These are phyloP conservation scores for Trissolcus basalis DNA, from an alignment of 1,140 invertebrate species.

Conservation along the genomic window DNA sequence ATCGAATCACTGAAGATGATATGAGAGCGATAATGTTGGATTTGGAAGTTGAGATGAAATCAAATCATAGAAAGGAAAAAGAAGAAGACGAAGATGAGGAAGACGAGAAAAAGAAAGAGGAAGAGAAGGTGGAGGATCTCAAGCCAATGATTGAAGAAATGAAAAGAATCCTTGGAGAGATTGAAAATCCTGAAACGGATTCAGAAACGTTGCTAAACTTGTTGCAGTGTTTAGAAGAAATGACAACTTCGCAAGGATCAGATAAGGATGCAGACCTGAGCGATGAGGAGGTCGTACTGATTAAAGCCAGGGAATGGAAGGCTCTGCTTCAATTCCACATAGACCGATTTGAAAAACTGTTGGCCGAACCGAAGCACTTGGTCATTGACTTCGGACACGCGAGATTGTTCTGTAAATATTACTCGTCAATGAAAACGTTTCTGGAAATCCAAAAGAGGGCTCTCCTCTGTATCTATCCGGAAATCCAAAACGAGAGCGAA, in stretches of 20 bases:
- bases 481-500: slow-evolving; percentile 66
- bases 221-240: slow-evolving; percentile 31
- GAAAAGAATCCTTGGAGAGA: too few relatives aligned
- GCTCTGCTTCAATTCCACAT: slow-evolving; percentile 66
- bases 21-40: slow-evolving; percentile 1
- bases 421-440: slow-evolving; percentile 59
- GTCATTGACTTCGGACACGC: slow-evolving; percentile 49
- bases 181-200: slow-evolving; percentile 4
- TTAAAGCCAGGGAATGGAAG: slow-evolving; percentile 64
- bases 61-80: neutral
- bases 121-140: slow-evolving; percentile 62
- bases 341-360: slow-evolving; percentile 47
- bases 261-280: neutral
- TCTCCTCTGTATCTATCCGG: slow-evolving; percentile 66
- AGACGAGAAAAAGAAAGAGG: neutral
- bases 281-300: slow-evolving; percentile 35
- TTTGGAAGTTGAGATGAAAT: slow-evolving; percentile 7
- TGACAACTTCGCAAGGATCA: slow-evolving; percentile 2
- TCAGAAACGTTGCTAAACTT: slow-evolving; percentile 10
- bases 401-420: slow-evolving; percentile 59
- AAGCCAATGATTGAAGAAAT: neutral
- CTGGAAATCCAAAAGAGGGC: slow-evolving; percentile 67
- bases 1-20: slow-evolving; percentile 11
- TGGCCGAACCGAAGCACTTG: slow-evolving; percentile 24
- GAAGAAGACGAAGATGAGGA: neutral